Conservation (phyloP, 1,140 invertebrate species). For the Drosophila lowei region DNA sequence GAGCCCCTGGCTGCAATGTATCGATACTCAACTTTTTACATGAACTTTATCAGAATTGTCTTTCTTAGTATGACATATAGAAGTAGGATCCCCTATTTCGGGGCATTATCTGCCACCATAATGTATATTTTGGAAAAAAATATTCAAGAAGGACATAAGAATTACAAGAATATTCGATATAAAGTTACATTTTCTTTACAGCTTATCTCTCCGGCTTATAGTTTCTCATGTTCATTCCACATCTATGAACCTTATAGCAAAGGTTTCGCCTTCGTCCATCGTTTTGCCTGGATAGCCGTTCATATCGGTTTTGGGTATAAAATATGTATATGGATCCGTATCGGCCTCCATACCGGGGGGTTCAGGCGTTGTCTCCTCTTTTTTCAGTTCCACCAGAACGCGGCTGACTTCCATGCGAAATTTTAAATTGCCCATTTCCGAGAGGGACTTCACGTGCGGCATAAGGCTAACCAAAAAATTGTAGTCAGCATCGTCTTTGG, state of each 20-base stretch:
- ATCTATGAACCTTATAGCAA: constrained; percentile 27
- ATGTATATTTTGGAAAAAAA: too few species aligned
- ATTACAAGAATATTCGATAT: too few species aligned
- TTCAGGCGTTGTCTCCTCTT: constrained; percentile 16
- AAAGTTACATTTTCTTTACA: too few species aligned
- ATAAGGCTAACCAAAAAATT: constrained; percentile 64
- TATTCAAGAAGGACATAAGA: too few species aligned
- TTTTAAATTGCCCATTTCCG: constrained; percentile 54
- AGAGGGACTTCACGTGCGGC: constrained; percentile 60
- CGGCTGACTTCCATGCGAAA: constrained; percentile 61
- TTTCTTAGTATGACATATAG: too few species aligned
- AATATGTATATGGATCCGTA: background rate
- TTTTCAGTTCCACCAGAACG: constrained; percentile 57
- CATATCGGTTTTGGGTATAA: background rate
- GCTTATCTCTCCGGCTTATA: background rate
- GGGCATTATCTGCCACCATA: too few species aligned
- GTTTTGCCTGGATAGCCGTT: constrained; percentile 40
- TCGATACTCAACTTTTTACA: too few species aligned
- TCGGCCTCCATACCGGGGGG: too few species aligned
- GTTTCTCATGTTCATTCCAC: background rate
- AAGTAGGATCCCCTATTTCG: too few species aligned
- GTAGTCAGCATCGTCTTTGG: constrained; percentile 61
- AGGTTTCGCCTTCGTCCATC: constrained; percentile 59
- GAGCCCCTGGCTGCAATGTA: too few species aligned
- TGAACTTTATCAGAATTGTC: too few species aligned